phyloP scores from a whole-genome alignment of 2,113 vertebrate genomes.

The Xyrauchen texanus region DNA sequence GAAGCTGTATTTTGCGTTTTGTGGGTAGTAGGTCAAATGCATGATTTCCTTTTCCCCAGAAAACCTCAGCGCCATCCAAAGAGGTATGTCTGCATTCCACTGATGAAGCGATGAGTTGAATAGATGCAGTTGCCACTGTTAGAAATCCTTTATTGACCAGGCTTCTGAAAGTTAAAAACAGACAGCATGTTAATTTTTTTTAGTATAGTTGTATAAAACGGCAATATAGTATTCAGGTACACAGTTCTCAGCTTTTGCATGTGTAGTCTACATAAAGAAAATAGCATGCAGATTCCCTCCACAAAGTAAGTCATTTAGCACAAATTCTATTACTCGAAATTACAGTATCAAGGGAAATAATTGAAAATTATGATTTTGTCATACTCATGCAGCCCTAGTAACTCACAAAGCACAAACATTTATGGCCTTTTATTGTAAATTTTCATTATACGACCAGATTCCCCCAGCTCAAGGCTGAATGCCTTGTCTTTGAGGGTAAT shows the following conservation, averaged over 20 bases:
- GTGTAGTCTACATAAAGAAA: too few relatives aligned
- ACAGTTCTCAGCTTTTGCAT: too few relatives aligned
- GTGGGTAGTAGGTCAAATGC: slow-evolving; percentile 61
- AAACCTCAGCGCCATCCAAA: slow-evolving; percentile 64
- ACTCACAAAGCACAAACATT: slow-evolving; percentile 8
- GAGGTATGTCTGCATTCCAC: slow-evolving; percentile 62
- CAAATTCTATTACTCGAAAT: too few relatives aligned
- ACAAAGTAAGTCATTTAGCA: too few relatives aligned
- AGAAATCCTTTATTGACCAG: slow-evolving; percentile 64
- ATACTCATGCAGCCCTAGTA: too few relatives aligned
- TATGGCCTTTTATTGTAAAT: background rate
- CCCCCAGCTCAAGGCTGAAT: background rate
- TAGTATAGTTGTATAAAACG: too few relatives aligned
- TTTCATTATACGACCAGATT: slow-evolving; percentile 1
- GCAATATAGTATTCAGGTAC: too few relatives aligned
- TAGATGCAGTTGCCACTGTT: slow-evolving; percentile 52
- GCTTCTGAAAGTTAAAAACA: slow-evolving; percentile 67
- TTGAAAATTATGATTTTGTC: too few relatives aligned
- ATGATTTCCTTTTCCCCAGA: slow-evolving; percentile 63
- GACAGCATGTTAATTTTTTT: slow-evolving; percentile 47
- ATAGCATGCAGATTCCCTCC: too few relatives aligned
- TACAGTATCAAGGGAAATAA: too few relatives aligned
- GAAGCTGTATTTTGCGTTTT: slow-evolving; percentile 36
- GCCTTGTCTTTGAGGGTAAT: slow-evolving; percentile 18
- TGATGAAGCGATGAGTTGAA: slow-evolving; percentile 57